Evolutionary conservation across 2,797 vertebrate species (phyloP).

Genomic region (Pteropus rufus): DNA sequence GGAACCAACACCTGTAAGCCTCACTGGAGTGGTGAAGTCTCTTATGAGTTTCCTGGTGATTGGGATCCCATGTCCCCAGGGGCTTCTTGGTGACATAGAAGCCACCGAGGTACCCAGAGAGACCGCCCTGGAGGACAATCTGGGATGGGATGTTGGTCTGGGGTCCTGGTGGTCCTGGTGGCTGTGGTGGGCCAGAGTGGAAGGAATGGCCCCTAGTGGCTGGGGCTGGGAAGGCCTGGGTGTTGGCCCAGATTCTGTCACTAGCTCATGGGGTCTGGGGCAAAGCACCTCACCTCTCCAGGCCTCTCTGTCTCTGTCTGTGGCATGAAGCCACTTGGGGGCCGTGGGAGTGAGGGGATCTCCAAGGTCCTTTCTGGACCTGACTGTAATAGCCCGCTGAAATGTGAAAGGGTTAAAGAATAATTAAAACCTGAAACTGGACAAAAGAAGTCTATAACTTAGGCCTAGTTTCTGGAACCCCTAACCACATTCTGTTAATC

Average conservation of each 20-base stretch:
- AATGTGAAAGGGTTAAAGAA: no score
- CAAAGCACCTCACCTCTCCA: neutral
- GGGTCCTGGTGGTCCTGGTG: no score
- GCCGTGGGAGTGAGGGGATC: neutral
- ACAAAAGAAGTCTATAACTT: no score
- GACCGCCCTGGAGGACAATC: neutral
- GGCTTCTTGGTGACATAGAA: neutral
- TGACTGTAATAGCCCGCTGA: no score
- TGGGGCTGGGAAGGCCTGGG: neutral
- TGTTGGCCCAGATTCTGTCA: neutral
- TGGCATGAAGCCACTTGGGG: neutral
- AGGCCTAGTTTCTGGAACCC: no score
- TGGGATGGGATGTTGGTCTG: neutral
- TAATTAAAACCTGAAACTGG: no score
- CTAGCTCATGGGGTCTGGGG: neutral
- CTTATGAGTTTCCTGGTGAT: neutral
- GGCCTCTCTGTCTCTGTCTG: fast-evolving
- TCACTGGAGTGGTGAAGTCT: neutral
- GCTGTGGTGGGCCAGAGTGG: no score
- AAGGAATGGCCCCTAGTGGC: neutral
- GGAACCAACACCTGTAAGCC: neutral
- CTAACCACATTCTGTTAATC: no score
- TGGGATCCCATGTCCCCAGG: neutral
- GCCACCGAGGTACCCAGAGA: neutral
- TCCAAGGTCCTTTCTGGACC: neutral